Percentiles rank a stretch among this genome's conserved stretches.
These are phyloP conservation scores for Picus viridis DNA, from an alignment of 2,797 vertebrate genomes.

Conservation along the genomic window DNA sequence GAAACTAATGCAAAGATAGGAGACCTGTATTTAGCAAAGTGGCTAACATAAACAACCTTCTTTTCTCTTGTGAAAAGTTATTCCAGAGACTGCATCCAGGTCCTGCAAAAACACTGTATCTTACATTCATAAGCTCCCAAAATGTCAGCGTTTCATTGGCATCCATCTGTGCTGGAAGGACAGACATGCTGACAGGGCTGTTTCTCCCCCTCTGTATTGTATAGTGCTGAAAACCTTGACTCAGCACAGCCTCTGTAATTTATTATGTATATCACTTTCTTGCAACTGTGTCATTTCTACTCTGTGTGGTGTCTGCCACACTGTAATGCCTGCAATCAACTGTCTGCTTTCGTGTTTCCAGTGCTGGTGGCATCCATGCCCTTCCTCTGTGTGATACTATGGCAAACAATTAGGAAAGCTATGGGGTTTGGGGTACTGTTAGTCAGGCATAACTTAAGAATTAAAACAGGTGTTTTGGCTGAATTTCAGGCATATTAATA, in stretches of 20 bases:
- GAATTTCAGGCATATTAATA: not conserved
- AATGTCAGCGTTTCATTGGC: not conserved
- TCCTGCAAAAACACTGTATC: not conserved
- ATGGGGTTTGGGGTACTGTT: not conserved
- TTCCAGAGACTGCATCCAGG: not conserved
- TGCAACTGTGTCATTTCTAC: not conserved
- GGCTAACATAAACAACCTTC: slow-evolving; percentile 41
- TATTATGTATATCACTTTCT: not conserved
- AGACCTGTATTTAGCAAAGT: slow-evolving; percentile 30
- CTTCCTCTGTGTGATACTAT: not conserved
- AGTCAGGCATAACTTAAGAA: not conserved
- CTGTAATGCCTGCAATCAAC: too few relatives aligned
- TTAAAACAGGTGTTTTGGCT: not conserved
- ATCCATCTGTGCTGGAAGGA: slow-evolving; percentile 1
- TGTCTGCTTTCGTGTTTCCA: not conserved
- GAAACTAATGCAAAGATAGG: slow-evolving; percentile 12
- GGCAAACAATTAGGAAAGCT: not conserved
- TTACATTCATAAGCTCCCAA: not conserved
- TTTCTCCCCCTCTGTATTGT: not conserved
- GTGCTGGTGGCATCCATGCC: not conserved
- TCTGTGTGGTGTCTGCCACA: not conserved
- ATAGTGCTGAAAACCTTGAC: not conserved
- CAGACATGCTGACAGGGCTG: not conserved
- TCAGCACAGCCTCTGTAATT: not conserved
- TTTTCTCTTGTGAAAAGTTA: slow-evolving; percentile 48